These are phyloP conservation scores for Tylochromis polylepis DNA, from an alignment of 2,113 vertebrate genomes.

Conservation along the genomic window DNA sequence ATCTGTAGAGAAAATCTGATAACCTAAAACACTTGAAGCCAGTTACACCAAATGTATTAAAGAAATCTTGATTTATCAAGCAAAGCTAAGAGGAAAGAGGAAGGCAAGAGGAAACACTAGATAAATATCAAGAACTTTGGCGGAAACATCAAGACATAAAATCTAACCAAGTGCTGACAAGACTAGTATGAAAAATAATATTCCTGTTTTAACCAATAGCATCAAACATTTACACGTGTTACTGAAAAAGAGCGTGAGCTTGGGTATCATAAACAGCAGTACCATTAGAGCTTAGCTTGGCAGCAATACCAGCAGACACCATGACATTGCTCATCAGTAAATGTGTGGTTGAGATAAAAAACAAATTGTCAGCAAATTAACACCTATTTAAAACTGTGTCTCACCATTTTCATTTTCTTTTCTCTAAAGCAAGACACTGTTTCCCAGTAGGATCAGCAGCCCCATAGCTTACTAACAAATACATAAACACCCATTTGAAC, in stretches of 20 bases:
- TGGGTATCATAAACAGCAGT: background rate
- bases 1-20: background rate
- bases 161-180: background rate
- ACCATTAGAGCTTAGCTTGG: background rate
- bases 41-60: background rate
- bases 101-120: background rate
- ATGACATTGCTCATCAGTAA: background rate
- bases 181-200: background rate
- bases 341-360: background rate
- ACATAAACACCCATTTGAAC: background rate
- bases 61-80: background rate
- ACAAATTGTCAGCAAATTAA: background rate
- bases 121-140: background rate
- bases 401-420: background rate
- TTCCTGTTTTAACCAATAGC: background rate
- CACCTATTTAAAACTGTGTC: background rate
- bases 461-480: background rate
- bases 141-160: too few relatives aligned
- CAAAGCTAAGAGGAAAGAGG: too few relatives aligned
- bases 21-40: background rate
- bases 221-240: background rate
- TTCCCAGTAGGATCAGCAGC: background rate
- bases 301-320: background rate
- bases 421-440: background rate
- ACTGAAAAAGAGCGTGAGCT: background rate